Evolutionary conservation across 30 jellyfish, hydroid and myxozoan species (phyloP), one percentile per base, ranked within the genome.

Genomic region (Hydractinia echinata): DNA sequence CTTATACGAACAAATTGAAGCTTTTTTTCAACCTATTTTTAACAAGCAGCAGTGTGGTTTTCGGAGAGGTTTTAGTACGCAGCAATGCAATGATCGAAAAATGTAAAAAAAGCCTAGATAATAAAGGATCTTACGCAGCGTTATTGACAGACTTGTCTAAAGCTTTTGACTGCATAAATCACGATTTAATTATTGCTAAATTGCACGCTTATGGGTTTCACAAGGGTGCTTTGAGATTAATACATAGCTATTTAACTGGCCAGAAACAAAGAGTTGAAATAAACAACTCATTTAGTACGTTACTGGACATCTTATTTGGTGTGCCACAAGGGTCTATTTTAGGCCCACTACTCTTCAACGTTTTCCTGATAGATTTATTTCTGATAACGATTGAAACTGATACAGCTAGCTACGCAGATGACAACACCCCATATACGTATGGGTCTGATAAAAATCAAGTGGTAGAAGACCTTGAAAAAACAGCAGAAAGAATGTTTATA

Each of bases 331-430:
- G 39, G 16, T 64, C 74, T n/a, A 64, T 6, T 6, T 13, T 64
- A 64, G 74, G 18, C 16, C 74, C 74, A n/a, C 69, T 58, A 64
- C 74, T 64, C 18, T 64, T 64, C 74, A 64, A 64, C 39, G 39
- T 64, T 64, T 64, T 64, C 19, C 74, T 64, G 10, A n/a, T 7
- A 7, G 18, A 64, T 51, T 64, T 64, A 64, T 64, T 64, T 64
- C 19, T 58, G 18, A 13, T 58, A 64, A 64, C 39, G 19, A 51
- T n/a, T 64, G 74, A 64, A 11, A 16, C 69, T 58, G 69, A 58
- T 58, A 58, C 3, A 11, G 44, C 44, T 30, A 30, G 18, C 18
- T 64, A 6, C 18, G 74, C 74, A 64, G 16, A 64, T 64, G 74
- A 64, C 18, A 64, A 64, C 74, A 64, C 74, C 10, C 74, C 74